Conservation (phyloP, 1,140 invertebrate genomes). For the Drosophila sturtevanti region DNA sequence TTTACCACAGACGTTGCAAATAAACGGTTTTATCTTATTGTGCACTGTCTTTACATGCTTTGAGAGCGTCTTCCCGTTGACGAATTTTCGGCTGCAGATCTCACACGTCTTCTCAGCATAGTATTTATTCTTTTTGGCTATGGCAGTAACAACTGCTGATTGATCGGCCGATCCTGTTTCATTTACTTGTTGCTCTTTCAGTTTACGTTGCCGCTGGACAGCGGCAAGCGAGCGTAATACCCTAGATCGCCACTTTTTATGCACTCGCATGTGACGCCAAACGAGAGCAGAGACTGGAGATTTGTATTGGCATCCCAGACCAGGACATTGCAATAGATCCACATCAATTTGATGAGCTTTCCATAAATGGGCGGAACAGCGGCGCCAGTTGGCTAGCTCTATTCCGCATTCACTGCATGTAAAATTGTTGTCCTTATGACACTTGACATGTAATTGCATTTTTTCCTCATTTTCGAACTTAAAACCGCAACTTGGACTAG, state of each 20-base stretch:
- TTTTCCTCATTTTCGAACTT: slow-evolving; percentile 84
- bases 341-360: slow-evolving; percentile 87
- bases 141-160: neutral
- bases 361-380: slow-evolving; percentile 87
- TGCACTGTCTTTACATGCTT: slow-evolving; percentile 91
- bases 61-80: slow-evolving; percentile 89
- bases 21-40: slow-evolving; percentile 89
- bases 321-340: slow-evolving; percentile 86
- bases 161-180: slow-evolving; percentile 3
- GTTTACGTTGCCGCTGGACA: slow-evolving; percentile 49
- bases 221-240: slow-evolving; percentile 60
- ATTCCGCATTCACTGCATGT: slow-evolving; percentile 84
- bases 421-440: slow-evolving; percentile 83
- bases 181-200: slow-evolving; percentile 35
- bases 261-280: slow-evolving; percentile 78
- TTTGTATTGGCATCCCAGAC: slow-evolving; percentile 86
- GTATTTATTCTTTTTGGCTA: slow-evolving; percentile 82
- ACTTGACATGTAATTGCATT: slow-evolving; percentile 83
- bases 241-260: slow-evolving; percentile 65
- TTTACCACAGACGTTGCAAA: slow-evolving; percentile 90
- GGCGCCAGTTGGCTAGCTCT: slow-evolving; percentile 85
- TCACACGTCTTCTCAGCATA: slow-evolving; percentile 88
- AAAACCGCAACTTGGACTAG: slow-evolving; percentile 83
- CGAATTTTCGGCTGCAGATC: slow-evolving; percentile 87
- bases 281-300: slow-evolving; percentile 82